Evolutionary conservation across 1,140 invertebrate species (phyloP).

Genomic region (Teleogryllus occipitalis): DNA sequence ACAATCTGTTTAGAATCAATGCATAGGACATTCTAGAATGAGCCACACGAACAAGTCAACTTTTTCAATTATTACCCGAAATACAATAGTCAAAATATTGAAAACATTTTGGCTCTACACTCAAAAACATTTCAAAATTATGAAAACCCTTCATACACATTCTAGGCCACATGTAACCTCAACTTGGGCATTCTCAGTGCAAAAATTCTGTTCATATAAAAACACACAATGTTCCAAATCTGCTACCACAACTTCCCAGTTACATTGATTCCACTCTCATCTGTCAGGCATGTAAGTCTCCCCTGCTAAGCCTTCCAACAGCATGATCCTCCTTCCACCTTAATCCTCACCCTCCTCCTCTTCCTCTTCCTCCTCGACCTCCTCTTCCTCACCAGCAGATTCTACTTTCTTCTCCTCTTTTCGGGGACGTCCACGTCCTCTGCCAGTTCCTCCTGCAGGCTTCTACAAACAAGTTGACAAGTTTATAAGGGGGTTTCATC

Average conservation of each 20-base stretch:
- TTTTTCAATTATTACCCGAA: too few relatives aligned
- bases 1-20: neutral
- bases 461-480: neutral
- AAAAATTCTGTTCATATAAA: neutral
- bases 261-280: neutral
- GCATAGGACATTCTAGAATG: neutral
- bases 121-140: neutral
- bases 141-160: neutral
- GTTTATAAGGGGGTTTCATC: too few relatives aligned
- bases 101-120: neutral
- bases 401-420: conserved; percentile 43
- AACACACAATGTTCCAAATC: neutral
- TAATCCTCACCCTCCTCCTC: conserved; percentile 31
- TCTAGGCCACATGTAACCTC: neutral
- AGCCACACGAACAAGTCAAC: too few relatives aligned
- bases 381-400: conserved; percentile 41
- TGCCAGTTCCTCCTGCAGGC: conserved; percentile 25
- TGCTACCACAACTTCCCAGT: neutral
- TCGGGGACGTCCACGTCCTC: conserved; percentile 40
- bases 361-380: conserved; percentile 41
- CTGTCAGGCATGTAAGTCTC: neutral
- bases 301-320: neutral
- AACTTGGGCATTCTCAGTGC: neutral
- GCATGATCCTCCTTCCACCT: neutral
- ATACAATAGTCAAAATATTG: neutral